Percentiles rank a stretch among this genome's conserved stretches.
Conservation (phyloP, 2,113 vertebrate genomes). For the Syrrhaptes paradoxus region DNA sequence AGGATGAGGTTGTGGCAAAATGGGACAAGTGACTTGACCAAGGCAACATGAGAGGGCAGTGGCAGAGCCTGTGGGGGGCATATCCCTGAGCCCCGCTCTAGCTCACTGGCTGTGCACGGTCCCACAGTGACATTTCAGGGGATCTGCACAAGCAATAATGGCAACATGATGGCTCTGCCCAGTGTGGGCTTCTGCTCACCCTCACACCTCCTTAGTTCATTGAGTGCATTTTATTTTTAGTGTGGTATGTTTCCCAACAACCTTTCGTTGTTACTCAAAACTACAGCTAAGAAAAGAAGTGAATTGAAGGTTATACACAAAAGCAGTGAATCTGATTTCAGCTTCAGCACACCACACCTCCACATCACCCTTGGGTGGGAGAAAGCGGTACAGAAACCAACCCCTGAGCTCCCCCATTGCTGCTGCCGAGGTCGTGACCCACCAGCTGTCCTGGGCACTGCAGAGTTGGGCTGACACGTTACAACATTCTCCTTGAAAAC, state of each 20-base stretch:
- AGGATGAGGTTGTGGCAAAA: background rate
- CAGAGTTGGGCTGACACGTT: rapidly evolving
- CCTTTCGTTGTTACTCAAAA: background rate
- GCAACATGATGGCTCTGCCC: background rate
- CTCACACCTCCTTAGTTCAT: background rate
- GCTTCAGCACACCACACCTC: background rate
- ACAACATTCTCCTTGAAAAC: background rate
- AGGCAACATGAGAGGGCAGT: rapidly evolving
- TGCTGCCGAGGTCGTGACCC: background rate
- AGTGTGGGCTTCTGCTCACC: background rate
- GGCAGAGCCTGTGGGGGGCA: background rate
- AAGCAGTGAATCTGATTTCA: background rate
- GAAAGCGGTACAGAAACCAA: background rate
- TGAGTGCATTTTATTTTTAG: background rate
- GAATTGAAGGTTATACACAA: background rate
- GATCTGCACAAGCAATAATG: background rate
- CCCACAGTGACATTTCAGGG: background rate
- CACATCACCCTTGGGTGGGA: background rate
- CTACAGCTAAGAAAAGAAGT: background rate
- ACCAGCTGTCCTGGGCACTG: rapidly evolving
- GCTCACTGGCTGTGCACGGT: background rate
- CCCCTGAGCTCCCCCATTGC: background rate
- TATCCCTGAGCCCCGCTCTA: rapidly evolving
- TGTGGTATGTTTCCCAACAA: background rate
- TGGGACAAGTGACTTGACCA: background rate